A percentile compares a stretch with the other conserved stretches of the same genome.
These are phyloP conservation scores for Autographa gamma DNA, from an alignment of 2,888 invertebrate genomes.

Conservation along the genomic window DNA sequence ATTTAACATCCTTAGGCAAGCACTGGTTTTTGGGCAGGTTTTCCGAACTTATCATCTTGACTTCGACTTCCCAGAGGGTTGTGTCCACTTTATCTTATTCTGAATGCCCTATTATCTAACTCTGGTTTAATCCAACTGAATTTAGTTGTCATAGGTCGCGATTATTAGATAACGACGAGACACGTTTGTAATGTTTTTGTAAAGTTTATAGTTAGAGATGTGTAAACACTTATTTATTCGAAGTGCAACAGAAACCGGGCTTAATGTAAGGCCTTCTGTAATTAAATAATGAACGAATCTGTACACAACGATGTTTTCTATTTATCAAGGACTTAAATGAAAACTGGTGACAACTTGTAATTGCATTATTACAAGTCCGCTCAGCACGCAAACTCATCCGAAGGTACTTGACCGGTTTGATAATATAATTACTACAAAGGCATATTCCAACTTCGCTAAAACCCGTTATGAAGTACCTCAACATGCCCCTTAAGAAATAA, in stretches of 20 bases:
- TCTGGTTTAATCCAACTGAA: too few species aligned
- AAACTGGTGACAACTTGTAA: conserved; percentile 15
- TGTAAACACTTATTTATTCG: neutral
- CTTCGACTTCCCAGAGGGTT: too few species aligned
- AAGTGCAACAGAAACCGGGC: neutral
- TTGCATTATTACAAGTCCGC: conserved; percentile 16
- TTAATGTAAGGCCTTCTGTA: neutral
- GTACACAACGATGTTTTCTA: neutral
- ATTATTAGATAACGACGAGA: neutral
- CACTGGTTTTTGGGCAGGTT: too few species aligned
- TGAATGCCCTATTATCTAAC: too few species aligned
- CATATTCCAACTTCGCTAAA: conserved; percentile 49
- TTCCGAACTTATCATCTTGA: too few species aligned
- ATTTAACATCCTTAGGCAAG: too few species aligned
- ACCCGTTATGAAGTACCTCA: conserved; percentile 62
- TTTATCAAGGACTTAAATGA: conserved; percentile 3
- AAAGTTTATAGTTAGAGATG: neutral
- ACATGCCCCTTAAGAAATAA: conserved; percentile 62
- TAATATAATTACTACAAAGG: conserved; percentile 45
- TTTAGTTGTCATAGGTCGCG: neutral
- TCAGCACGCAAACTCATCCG: conserved; percentile 13
- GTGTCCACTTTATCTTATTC: too few species aligned
- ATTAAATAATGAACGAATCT: neutral
- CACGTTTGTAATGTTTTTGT: neutral
- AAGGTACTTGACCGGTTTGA: conserved; percentile 28